A percentile compares a stretch with the other conserved stretches of the same genome.
Evolutionary conservation across 2,797 vertebrate species (phyloP).

Genomic region (Acrossocheilus wenchowensis): DNA sequence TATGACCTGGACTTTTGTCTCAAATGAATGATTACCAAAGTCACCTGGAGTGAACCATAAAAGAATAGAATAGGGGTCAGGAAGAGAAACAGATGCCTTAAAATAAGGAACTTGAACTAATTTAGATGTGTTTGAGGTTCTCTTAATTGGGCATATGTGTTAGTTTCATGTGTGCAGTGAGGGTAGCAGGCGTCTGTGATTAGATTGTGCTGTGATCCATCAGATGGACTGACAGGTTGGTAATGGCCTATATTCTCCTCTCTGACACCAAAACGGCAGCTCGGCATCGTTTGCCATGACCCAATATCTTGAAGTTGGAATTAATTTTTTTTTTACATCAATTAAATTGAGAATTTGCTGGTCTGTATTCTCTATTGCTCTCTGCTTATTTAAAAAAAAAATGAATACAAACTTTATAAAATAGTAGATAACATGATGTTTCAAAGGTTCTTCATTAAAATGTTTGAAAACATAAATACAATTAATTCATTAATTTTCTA

Average conservation of each 20-base stretch:
- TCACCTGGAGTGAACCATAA: not conserved
- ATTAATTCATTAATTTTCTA: not conserved
- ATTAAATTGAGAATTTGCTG: not conserved
- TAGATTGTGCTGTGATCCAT: slow-evolving; percentile 74
- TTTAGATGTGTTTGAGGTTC: slow-evolving; percentile 29
- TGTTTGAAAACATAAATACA: not conserved
- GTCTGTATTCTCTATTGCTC: not conserved
- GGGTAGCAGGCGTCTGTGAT: slow-evolving; percentile 61
- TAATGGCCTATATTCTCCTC: slow-evolving; percentile 66
- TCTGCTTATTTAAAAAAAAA: not conserved
- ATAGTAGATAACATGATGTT: not conserved
- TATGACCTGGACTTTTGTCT: not conserved
- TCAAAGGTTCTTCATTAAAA: not conserved
- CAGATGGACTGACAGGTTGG: slow-evolving; percentile 72
- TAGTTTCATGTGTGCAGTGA: slow-evolving; percentile 32
- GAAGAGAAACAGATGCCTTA: slow-evolving; percentile 26
- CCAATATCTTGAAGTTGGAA: slow-evolving; percentile 6
- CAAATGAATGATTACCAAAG: slow-evolving; percentile 18
- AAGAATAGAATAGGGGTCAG: slow-evolving; percentile 4
- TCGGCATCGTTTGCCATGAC: not conserved
- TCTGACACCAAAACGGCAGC: slow-evolving; percentile 10
- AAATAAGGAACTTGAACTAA: slow-evolving; percentile 29
- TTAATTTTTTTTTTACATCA: not conserved
- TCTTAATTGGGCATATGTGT: slow-evolving; percentile 5
- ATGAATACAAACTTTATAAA: too few species aligned